Base-by-base conservation (phyloP, 1,140 invertebrate genomes). In the Heterodera carotae region DNA sequence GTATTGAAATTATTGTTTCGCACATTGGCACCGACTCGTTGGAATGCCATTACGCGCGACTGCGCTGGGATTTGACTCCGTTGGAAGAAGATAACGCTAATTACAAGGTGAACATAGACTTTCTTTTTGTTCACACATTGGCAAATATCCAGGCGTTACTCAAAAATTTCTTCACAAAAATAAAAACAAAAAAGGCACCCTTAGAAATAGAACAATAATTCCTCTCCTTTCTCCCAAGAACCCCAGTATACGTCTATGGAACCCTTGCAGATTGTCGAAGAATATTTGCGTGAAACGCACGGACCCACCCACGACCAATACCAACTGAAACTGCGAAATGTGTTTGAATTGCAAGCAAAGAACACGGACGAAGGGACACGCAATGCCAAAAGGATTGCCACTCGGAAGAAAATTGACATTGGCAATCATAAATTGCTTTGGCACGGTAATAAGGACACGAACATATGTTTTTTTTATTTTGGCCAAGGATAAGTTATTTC, bases 1-100 rank as follows among this genome's bases (percentile, higher is more conserved):
- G 75, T 81, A 94, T 99, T 81, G 95, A 98, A 89, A 91, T 96
- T 59, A 96, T 96, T 0, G 97, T 96, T 89, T 94, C 90, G 83
- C 87, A 98, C 73, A 89, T 98, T 69, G 92, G 93, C 83, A 80
- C 80, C 29, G 85, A 1, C 89, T 93, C 90, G 92, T 92, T 0
- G 88, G 95, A 97, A 86, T 88, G 90, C 39, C 93, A 97, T 88
- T 98, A 98, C 87, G 90, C 92, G n/a, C 93, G 94, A 87, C 89
- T 98, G 2, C 94, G 96, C 56, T 91, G 94, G 0, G 90, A 93
- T 3, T 92, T 99, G 76, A 90, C 91, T 36, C 90, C 92, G 2
- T 27, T 98, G 18, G 91, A 92, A n/a, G 91, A 90, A 36, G 88
- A 89, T 1, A 90, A 89, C 39, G 91, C 93, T 8, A 93, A 96